These are phyloP conservation scores for Apocheima hispidaria DNA, from an alignment of 2,888 invertebrate genomes.

Conservation along the genomic window DNA sequence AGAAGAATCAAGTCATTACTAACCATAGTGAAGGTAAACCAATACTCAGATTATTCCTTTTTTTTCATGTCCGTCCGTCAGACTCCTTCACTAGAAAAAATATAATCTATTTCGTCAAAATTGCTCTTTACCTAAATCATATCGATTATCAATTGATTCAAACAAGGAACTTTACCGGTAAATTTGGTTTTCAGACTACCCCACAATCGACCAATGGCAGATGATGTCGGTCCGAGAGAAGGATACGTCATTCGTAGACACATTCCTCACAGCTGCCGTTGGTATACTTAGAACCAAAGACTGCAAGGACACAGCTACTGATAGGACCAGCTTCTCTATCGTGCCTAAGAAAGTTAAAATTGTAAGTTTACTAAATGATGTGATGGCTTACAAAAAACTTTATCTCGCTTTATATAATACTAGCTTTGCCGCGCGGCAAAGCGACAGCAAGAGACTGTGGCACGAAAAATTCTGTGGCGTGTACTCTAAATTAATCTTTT, in stretches of 20 bases:
- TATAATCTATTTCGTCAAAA: too few relatives aligned
- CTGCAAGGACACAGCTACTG: slow-evolving; percentile 83
- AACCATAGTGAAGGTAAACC: slow-evolving; percentile 88
- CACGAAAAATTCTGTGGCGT: not conserved
- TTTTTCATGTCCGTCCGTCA: too few relatives aligned
- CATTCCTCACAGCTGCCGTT: slow-evolving; percentile 93
- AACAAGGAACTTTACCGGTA: not conserved
- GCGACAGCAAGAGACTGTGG: too few relatives aligned
- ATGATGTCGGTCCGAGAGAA: slow-evolving; percentile 93
- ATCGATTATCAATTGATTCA: too few relatives aligned
- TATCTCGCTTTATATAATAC: too few relatives aligned
- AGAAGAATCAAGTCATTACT: slow-evolving; percentile 89
- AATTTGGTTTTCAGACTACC: slow-evolving; percentile 82
- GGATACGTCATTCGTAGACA: slow-evolving; percentile 93
- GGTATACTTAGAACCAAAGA: slow-evolving; percentile 89
- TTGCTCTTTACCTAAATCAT: too few relatives aligned
- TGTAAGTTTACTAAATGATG: slow-evolving; percentile 75
- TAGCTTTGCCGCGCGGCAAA: too few relatives aligned
- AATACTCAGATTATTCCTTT: not conserved
- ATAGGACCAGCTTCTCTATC: slow-evolving; percentile 90
- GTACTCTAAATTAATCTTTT: slow-evolving; percentile 16
- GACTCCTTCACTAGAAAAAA: too few relatives aligned
- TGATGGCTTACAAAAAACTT: too few relatives aligned
- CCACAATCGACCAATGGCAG: slow-evolving; percentile 92
- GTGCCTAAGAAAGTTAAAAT: slow-evolving; percentile 92